These are phyloP conservation scores for Rhineura floridana DNA, from an alignment of 2,113 vertebrate species.

Conservation along the genomic window DNA sequence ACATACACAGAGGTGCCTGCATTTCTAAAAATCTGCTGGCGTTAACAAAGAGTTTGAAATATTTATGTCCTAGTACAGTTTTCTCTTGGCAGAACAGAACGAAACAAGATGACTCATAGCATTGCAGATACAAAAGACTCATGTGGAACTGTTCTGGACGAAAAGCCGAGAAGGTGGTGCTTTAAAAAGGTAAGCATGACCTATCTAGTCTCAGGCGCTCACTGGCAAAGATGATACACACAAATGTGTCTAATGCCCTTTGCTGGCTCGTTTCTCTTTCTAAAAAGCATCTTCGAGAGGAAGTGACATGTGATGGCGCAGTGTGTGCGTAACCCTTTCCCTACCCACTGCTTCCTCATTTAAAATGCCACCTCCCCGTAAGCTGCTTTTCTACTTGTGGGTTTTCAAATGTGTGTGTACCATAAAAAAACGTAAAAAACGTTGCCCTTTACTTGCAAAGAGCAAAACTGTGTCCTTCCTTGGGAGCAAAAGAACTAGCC, in stretches of 20 bases:
- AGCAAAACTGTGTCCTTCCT: no score
- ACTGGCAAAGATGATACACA: neutral
- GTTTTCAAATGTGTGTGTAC: neutral
- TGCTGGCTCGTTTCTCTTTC: neutral
- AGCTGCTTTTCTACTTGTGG: no score
- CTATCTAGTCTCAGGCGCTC: neutral
- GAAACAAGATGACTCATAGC: neutral
- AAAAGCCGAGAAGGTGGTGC: neutral
- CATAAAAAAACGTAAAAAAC: neutral
- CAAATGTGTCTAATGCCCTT: neutral
- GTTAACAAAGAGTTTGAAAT: neutral
- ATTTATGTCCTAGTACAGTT: neutral
- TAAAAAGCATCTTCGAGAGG: neutral
- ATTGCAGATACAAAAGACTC: neutral
- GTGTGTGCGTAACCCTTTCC: neutral
- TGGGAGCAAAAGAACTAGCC: neutral
- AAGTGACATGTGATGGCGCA: neutral
- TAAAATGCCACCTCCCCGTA: neutral
- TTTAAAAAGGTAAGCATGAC: neutral
- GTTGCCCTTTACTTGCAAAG: neutral
- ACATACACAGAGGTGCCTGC: neutral
- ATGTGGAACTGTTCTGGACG: neutral
- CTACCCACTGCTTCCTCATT: neutral
- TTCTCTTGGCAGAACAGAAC: constrained; percentile 7
- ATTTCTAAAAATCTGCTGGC: neutral